A percentile compares a stretch with the other conserved stretches of the same genome.
These are phyloP conservation scores for Byasa hedistus DNA, from an alignment of 2,888 invertebrate genomes.

Conservation along the genomic window DNA sequence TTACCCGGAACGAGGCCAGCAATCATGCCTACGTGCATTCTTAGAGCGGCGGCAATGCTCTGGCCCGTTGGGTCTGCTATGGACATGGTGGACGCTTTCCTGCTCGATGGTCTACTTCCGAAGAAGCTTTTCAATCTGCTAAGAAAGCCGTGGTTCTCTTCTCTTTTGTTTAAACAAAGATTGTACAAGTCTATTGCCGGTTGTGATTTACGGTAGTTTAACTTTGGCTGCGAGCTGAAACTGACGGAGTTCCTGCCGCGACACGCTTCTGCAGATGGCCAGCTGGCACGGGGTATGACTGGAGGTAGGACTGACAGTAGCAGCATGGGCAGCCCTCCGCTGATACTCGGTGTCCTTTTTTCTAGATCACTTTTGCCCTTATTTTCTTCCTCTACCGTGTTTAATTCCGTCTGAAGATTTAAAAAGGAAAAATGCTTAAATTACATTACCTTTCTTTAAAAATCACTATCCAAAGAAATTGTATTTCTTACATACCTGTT, in stretches of 20 bases:
- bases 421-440: conserved; percentile 1
- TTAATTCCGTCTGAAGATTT: conserved; percentile 62
- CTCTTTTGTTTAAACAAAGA: conserved; percentile 78
- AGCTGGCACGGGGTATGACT: conserved; percentile 87
- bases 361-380: conserved; percentile 42
- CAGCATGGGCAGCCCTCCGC: conserved; percentile 85
- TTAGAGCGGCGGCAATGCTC: conserved; percentile 84
- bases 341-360: conserved; percentile 82
- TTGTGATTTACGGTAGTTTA: conserved; percentile 78
- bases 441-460: too few relatives aligned
- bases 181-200: conserved; percentile 81
- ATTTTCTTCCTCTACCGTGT: conserved; percentile 71
- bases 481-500: conserved; percentile 42
- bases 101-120: conserved; percentile 82
- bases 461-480: too few relatives aligned
- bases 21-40: conserved; percentile 86
- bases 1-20: conserved; percentile 84
- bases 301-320: conserved; percentile 86
- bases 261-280: conserved; percentile 86
- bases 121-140: conserved; percentile 81
- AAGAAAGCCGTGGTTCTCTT: conserved; percentile 77
- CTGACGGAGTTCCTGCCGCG: conserved; percentile 81
- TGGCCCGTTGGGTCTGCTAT: conserved; percentile 80
- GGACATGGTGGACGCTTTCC: conserved; percentile 84
- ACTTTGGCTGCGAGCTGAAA: conserved; percentile 83